Conservation (phyloP, 2,797 vertebrate genomes). For the Spea hammondii region DNA sequence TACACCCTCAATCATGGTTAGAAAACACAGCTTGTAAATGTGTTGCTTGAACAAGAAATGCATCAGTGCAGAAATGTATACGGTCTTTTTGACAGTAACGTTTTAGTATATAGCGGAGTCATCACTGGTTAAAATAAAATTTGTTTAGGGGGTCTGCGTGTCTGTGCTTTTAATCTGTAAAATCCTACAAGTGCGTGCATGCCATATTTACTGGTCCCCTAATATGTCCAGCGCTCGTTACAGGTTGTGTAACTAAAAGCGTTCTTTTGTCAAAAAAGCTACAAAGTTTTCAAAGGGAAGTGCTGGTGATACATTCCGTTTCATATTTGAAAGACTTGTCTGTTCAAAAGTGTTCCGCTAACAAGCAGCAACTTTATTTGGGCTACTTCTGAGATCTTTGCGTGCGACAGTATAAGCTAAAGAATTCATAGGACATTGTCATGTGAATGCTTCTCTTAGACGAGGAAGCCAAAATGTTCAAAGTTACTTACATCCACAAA, state of each 20-base stretch:
- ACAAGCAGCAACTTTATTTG: not conserved
- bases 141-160: too few relatives aligned
- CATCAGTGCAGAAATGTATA: too few relatives aligned
- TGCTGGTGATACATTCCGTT: not conserved
- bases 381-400: not conserved
- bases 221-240: too few relatives aligned
- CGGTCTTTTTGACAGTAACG: too few relatives aligned
- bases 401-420: not conserved
- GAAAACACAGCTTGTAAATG: too few relatives aligned
- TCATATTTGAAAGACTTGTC: conserved; percentile 1
- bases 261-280: not conserved
- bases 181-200: too few relatives aligned
- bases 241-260: not conserved
- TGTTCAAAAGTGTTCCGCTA: not conserved
- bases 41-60: too few relatives aligned
- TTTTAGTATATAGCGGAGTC: too few relatives aligned
- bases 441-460: conserved; percentile 2
- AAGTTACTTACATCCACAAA: conserved; percentile 1
- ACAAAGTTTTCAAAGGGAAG: not conserved
- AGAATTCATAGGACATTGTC: conserved; percentile 20
- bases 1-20: too few relatives aligned
- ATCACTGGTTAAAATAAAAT: too few relatives aligned
- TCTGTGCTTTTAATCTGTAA: too few relatives aligned
- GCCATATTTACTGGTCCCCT: too few relatives aligned
- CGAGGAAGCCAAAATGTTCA: not conserved